These are phyloP conservation scores for Gymnorhina tibicen DNA, from an alignment of 2,113 vertebrate species.

Conservation along the genomic window DNA sequence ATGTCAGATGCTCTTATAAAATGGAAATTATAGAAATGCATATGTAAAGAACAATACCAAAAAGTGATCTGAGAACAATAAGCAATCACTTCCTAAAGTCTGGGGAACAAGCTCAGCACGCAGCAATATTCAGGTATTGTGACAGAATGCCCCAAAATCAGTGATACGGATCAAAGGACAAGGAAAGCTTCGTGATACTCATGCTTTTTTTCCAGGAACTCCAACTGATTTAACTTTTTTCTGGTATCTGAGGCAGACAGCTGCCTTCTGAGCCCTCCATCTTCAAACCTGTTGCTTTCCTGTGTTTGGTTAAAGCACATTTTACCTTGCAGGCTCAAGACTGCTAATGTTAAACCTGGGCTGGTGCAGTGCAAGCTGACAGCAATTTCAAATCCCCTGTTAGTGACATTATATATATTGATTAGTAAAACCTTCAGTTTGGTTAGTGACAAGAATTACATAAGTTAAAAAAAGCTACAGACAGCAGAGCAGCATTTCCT, in stretches of 20 bases:
- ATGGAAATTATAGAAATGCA: neutral
- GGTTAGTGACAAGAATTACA: neutral
- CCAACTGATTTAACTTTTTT: neutral
- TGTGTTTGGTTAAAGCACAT: neutral
- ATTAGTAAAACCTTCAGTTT: neutral
- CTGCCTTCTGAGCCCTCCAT: neutral
- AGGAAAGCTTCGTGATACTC: neutral
- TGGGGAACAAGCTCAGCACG: rapidly evolving
- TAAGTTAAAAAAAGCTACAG: neutral
- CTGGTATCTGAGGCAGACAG: neutral
- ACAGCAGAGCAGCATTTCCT: neutral
- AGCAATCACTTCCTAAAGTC: neutral
- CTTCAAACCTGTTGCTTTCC: constrained; percentile 27
- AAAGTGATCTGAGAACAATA: neutral
- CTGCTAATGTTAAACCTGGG: too few species aligned
- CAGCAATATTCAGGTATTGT: neutral
- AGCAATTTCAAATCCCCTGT: neutral
- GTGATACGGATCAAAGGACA: rapidly evolving
- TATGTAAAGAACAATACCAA: neutral
- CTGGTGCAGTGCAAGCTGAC: neutral
- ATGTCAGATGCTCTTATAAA: neutral
- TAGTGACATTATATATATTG: neutral
- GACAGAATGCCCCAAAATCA: neutral
- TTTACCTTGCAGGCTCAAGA: neutral
- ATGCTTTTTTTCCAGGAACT: neutral